Conservation (phyloP, 2,797 vertebrate genomes). For the Gambusia yucatana region DNA sequence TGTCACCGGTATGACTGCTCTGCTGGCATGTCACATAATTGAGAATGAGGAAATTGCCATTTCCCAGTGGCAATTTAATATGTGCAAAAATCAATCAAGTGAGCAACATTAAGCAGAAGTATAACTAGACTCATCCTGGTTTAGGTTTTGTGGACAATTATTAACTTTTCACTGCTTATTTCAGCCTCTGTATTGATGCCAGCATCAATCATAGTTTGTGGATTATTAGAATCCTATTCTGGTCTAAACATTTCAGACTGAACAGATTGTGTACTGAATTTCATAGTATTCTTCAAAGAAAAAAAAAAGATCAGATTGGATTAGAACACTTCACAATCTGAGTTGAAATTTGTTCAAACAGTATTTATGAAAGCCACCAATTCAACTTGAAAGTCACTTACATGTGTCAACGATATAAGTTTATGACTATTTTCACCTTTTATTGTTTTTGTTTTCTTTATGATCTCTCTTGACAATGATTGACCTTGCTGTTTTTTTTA, state of each 20-base stretch:
- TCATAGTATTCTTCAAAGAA: background rate
- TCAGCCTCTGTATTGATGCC: background rate
- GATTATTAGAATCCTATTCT: background rate
- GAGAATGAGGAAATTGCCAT: background rate
- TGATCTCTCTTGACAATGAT: background rate
- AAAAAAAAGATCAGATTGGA: background rate
- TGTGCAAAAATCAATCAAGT: background rate
- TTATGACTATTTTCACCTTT: background rate
- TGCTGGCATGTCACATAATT: background rate
- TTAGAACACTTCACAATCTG: background rate
- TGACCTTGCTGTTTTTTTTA: background rate
- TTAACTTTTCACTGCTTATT: background rate
- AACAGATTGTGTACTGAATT: background rate
- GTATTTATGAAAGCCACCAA: background rate
- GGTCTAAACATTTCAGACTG: background rate
- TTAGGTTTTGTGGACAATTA: background rate
- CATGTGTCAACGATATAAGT: background rate
- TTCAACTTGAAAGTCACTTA: background rate
- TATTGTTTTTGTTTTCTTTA: background rate
- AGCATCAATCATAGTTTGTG: background rate
- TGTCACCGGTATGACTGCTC: background rate
- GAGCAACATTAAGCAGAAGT: background rate
- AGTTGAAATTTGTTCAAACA: background rate
- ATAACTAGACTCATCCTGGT: background rate
- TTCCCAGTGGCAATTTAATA: conserved; percentile 1